These are phyloP conservation scores for Ooceraea biroi DNA, from an alignment of 1,140 invertebrate species.

Conservation along the genomic window DNA sequence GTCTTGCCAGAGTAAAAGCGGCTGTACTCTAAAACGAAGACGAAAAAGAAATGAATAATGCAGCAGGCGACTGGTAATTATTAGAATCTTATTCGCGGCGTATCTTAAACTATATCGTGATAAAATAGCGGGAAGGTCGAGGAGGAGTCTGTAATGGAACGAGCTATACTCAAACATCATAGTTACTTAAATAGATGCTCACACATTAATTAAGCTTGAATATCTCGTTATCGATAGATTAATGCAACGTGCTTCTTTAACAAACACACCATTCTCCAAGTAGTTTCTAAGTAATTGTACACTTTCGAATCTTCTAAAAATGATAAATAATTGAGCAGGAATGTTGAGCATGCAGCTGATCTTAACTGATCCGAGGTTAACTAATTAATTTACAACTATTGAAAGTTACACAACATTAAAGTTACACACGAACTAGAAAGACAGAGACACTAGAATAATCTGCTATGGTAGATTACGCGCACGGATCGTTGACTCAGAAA, in stretches of 20 bases:
- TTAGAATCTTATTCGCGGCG: conserved; percentile 21
- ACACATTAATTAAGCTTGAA: too few relatives aligned
- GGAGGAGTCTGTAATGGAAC: neutral
- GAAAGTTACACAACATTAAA: too few relatives aligned
- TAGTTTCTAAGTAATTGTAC: neutral
- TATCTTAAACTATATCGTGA: neutral
- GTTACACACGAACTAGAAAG: too few relatives aligned
- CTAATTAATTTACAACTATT: too few relatives aligned
- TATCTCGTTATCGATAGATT: neutral
- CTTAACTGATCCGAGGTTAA: neutral
- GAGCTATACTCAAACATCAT: neutral
- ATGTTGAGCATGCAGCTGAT: neutral
- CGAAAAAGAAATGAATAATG: conserved; percentile 52
- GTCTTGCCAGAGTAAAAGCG: conserved; percentile 30
- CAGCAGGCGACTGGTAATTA: conserved; percentile 25
- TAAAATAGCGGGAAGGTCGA: conserved; percentile 23
- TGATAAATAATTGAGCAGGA: too few relatives aligned
- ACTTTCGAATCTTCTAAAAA: neutral
- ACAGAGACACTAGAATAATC: too few relatives aligned
- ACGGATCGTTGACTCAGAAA: too few relatives aligned
- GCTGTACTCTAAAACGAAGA: conserved; percentile 20
- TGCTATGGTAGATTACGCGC: too few relatives aligned
- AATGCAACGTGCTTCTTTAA: neutral
- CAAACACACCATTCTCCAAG: neutral
- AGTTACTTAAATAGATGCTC: neutral